Conservation (phyloP, 1,140 invertebrate genomes). For the Ylistrum balloti region DNA sequence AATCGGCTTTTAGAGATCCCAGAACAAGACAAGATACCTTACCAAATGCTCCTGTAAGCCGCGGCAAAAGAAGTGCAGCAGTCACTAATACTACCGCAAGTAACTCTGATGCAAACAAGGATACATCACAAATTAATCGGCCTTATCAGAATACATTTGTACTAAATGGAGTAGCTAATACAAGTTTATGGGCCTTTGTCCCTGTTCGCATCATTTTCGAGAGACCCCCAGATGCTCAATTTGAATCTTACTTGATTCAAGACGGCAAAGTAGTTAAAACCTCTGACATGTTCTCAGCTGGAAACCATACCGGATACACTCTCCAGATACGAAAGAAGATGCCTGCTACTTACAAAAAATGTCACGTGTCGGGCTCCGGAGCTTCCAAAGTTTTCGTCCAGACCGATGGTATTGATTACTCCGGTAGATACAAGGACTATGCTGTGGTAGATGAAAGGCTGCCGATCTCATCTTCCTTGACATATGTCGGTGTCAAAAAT, state of each 20-base stretch:
- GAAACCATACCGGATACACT: not conserved
- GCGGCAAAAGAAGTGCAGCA: not conserved
- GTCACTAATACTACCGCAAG: not conserved
- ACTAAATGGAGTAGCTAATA: slow-evolving; percentile 73
- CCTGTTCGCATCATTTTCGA: slow-evolving; percentile 74
- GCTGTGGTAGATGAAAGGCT: slow-evolving; percentile 48
- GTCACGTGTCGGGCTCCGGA: slow-evolving; percentile 40
- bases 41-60: not conserved
- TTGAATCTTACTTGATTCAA: slow-evolving; percentile 17
- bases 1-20: not conserved
- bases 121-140: slow-evolving; percentile 36
- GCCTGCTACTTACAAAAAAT: slow-evolving; percentile 45
- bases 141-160: slow-evolving; percentile 74
- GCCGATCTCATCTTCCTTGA: slow-evolving; percentile 28
- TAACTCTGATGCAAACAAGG: not conserved
- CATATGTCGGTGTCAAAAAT: slow-evolving; percentile 50
- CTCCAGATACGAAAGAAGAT: not conserved
- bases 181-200: slow-evolving; percentile 72
- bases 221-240: slow-evolving; percentile 66
- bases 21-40: not conserved
- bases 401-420: slow-evolving; percentile 51
- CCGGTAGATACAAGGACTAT: slow-evolving; percentile 52
- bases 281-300: slow-evolving; percentile 41
- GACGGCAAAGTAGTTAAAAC: slow-evolving; percentile 39
- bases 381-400: slow-evolving; percentile 46